These are phyloP conservation scores for Alsophila aescularia DNA, from an alignment of 2,888 invertebrate genomes.

Conservation along the genomic window DNA sequence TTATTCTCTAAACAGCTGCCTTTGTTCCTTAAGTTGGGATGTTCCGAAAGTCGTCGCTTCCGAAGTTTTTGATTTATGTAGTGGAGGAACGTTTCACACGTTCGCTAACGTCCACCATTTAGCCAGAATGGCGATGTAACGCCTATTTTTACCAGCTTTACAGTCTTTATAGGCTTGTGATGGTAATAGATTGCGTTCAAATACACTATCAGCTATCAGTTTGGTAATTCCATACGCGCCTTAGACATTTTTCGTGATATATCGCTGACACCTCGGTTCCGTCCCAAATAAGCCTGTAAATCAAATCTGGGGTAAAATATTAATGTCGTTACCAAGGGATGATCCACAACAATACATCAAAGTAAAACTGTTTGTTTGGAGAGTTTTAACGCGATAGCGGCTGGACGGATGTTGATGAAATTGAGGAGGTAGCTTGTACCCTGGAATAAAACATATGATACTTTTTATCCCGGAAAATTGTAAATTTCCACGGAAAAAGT, in stretches of 20 bases:
- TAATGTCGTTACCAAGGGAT: slow-evolving; percentile 56
- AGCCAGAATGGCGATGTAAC: slow-evolving; percentile 57
- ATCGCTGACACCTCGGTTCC: slow-evolving; percentile 2
- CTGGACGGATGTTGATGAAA: too few relatives aligned
- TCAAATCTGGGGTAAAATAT: slow-evolving; percentile 26
- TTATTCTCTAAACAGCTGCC: slow-evolving; percentile 51
- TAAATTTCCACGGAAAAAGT: too few relatives aligned
- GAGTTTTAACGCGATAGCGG: too few relatives aligned
- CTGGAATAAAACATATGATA: too few relatives aligned
- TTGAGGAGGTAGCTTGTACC: too few relatives aligned
- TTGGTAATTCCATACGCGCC: slow-evolving; percentile 11
- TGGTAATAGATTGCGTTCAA: slow-evolving; percentile 31
- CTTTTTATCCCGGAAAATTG: too few relatives aligned
- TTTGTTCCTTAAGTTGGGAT: slow-evolving; percentile 53
- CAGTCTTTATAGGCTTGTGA: slow-evolving; percentile 41
- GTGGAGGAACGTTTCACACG: slow-evolving; percentile 49
- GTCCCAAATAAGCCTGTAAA: slow-evolving; percentile 23
- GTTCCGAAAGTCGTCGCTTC: slow-evolving; percentile 53
- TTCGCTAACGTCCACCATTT: slow-evolving; percentile 54
- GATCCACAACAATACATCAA: slow-evolving; percentile 58
- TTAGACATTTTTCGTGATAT: slow-evolving; percentile 12
- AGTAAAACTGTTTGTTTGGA: too few relatives aligned
- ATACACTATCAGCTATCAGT: slow-evolving; percentile 28
- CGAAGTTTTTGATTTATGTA: slow-evolving; percentile 64
- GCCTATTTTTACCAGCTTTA: slow-evolving; percentile 36